Percentiles rank a stretch among this genome's conserved stretches.
Evolutionary conservation across 2,113 vertebrate species (phyloP).

Genomic region (Pachycephala philippinensis): DNA sequence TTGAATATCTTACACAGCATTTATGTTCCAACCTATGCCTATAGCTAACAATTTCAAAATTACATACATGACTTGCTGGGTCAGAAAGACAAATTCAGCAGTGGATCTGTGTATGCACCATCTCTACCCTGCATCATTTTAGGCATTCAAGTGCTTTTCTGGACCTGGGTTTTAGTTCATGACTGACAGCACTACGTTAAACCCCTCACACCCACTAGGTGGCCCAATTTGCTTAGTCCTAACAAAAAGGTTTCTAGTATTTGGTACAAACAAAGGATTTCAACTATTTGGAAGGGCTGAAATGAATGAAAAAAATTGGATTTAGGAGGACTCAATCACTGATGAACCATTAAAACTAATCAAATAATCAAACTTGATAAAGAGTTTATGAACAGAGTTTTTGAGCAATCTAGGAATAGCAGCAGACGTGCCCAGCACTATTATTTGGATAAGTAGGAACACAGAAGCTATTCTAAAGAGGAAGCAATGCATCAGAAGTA

Average conservation of each 20-base stretch:
- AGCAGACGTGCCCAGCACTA: neutral
- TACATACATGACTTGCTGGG: neutral
- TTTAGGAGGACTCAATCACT: neutral
- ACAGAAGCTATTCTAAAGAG: neutral
- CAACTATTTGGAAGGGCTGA: neutral
- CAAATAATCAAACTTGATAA: neutral
- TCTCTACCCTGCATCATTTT: neutral
- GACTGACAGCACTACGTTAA: neutral
- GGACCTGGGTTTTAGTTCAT: neutral
- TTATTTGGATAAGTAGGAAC: neutral
- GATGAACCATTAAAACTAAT: neutral
- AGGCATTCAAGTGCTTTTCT: neutral
- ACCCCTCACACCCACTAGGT: constrained; percentile 15
- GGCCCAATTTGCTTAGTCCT: neutral
- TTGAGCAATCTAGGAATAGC: neutral
- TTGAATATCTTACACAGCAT: neutral
- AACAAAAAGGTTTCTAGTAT: neutral
- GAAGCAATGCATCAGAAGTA: neutral
- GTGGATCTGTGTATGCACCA: neutral
- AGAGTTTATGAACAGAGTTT: neutral
- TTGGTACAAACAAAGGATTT: neutral
- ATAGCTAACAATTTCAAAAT: neutral
- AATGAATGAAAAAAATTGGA: neutral
- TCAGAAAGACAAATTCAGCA: neutral
- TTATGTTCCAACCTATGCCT: neutral